phyloP scores from a whole-genome alignment of 2,888 invertebrate species.

The Metopia argyrocephala region DNA sequence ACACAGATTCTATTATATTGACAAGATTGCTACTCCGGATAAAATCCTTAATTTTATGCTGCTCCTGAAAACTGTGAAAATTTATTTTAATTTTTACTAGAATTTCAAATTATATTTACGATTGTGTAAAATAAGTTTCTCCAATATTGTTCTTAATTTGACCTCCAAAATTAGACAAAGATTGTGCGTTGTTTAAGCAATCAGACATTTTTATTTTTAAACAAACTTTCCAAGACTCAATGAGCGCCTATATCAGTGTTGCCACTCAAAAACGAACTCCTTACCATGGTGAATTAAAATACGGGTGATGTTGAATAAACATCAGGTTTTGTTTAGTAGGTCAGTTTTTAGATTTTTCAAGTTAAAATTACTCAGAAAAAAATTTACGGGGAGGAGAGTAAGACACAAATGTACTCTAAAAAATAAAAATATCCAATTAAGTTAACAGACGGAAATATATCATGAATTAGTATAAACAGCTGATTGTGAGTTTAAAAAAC shows the following conservation, averaged over 20 bases:
- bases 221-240: background rate
- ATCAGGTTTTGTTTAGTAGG: too few relatives aligned
- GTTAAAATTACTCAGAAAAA: too few relatives aligned
- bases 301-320: too few relatives aligned
- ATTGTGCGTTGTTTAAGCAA: background rate
- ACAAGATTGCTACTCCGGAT: conserved; percentile 69
- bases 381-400: too few relatives aligned
- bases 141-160: background rate
- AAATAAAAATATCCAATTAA: too few relatives aligned
- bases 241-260: background rate
- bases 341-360: too few relatives aligned
- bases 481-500: too few relatives aligned
- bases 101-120: conserved; percentile 48
- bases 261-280: too few relatives aligned
- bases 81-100: background rate
- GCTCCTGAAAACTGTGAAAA: conserved; percentile 71
- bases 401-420: too few relatives aligned
- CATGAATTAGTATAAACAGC: too few relatives aligned
- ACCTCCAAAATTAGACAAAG: background rate
- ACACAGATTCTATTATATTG: conserved; percentile 69
- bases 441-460: too few relatives aligned
- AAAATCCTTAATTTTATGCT: conserved; percentile 70
- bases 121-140: conserved; percentile 51
- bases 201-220: background rate
- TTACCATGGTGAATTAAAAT: too few relatives aligned